phyloP scores from a whole-genome alignment of 2,797 vertebrate species.

The Psittacula derbiana region DNA sequence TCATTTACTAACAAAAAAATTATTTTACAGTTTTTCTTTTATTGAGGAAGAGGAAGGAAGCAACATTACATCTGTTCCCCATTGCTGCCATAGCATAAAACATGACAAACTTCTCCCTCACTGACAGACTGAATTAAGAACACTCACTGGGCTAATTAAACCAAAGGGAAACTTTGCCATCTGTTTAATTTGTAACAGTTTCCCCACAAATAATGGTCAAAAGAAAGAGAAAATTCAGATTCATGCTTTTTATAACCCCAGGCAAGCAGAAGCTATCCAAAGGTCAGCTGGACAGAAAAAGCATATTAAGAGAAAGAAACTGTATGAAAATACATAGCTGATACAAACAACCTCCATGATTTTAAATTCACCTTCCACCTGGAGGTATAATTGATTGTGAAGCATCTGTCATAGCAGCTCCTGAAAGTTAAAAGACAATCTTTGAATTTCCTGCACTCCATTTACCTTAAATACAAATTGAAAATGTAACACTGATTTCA shows the following conservation, averaged over 20 bases:
- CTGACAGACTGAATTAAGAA: conserved; percentile 3
- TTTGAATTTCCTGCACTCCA: neutral
- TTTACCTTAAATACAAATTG: neutral
- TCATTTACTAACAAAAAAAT: neutral
- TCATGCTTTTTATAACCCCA: neutral
- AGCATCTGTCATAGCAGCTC: conserved; percentile 51
- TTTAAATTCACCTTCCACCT: conserved; percentile 70
- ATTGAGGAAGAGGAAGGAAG: neutral
- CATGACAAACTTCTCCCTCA: neutral
- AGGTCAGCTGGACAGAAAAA: neutral
- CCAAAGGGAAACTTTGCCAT: neutral
- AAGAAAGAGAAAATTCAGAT: neutral
- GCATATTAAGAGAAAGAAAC: neutral
- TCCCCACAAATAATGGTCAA: neutral
- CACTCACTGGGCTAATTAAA: neutral
- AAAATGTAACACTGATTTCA: neutral
- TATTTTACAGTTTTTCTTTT: neutral
- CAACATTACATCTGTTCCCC: neutral
- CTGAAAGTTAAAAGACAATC: conserved; percentile 45
- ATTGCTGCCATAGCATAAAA: neutral
- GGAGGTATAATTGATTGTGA: conserved; percentile 59
- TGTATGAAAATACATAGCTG: neutral
- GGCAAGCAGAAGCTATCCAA: neutral
- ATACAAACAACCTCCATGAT: neutral
- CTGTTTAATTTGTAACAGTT: neutral